Percentiles rank a stretch among this genome's conserved stretches.
These are phyloP conservation scores for Alethe diademata DNA, from an alignment of 2,113 vertebrate genomes.

Conservation along the genomic window DNA sequence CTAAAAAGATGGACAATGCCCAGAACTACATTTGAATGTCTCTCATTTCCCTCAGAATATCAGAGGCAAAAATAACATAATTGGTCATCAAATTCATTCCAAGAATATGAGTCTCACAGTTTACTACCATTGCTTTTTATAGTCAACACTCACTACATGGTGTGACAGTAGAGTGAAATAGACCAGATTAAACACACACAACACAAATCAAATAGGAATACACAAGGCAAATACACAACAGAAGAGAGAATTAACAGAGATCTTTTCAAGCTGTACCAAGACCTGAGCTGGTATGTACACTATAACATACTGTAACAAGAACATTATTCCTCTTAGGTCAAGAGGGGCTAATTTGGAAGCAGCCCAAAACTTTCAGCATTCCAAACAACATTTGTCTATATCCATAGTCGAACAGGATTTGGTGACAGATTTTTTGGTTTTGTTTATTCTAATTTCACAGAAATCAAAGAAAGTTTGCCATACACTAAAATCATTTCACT, in stretches of 20 bases:
- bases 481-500: neutral
- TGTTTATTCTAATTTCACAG: neutral
- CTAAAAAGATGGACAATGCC: neutral
- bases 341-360: neutral
- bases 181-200: neutral
- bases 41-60: neutral
- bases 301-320: neutral
- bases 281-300: neutral
- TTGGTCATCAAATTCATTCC: neutral
- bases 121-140: constrained; percentile 1
- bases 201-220: neutral
- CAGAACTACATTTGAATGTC: neutral
- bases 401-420: neutral
- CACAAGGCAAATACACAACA: neutral
- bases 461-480: neutral
- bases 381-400: neutral
- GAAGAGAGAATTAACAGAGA: neutral
- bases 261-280: neutral
- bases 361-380: neutral
- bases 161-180: neutral
- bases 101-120: neutral
- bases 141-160: neutral
- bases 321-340: neutral
- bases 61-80: constrained; percentile 2
- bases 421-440: neutral